Evolutionary conservation across 2,797 vertebrate species (phyloP).

Genomic region (Liparis tanakae): DNA sequence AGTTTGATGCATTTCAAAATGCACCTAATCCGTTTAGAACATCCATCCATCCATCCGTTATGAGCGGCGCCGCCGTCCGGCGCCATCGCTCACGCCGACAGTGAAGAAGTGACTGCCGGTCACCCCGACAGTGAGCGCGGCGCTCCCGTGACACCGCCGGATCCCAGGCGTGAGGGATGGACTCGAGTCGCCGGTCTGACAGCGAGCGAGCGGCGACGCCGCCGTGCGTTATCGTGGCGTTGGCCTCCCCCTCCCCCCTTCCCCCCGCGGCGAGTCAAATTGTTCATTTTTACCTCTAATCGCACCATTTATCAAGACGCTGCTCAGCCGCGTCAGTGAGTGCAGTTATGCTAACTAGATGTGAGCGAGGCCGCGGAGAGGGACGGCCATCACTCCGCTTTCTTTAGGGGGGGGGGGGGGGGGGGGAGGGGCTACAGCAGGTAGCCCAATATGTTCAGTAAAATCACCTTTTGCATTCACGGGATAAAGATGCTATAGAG

Average conservation of each 20-base stretch:
- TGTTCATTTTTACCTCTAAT: slow-evolving; percentile 94
- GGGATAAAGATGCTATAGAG: too few species aligned
- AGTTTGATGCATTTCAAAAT: slow-evolving; percentile 23
- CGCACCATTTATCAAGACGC: slow-evolving; percentile 93
- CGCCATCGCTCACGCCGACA: slow-evolving; percentile 62
- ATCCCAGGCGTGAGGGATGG: slow-evolving; percentile 85
- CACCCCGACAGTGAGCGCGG: slow-evolving; percentile 60
- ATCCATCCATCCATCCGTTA: slow-evolving; percentile 34
- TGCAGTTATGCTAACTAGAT: slow-evolving; percentile 84
- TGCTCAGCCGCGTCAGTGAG: slow-evolving; percentile 86
- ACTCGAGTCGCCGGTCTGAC: slow-evolving; percentile 62
- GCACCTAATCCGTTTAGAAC: slow-evolving; percentile 25
- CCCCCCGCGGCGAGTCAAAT: slow-evolving; percentile 80
- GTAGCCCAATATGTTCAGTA: neutral
- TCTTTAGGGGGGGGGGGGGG: neutral
- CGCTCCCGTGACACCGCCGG: slow-evolving; percentile 40
- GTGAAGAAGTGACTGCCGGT: slow-evolving; percentile 72
- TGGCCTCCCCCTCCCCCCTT: slow-evolving; percentile 70
- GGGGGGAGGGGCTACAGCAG: slow-evolving; percentile 1
- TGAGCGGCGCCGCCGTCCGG: slow-evolving; percentile 20
- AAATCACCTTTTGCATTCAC: neutral
- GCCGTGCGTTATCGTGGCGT: slow-evolving; percentile 78
- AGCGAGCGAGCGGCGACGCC: slow-evolving; percentile 44
- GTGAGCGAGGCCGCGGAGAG: slow-evolving; percentile 53
- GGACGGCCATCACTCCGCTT: slow-evolving; percentile 29